Conservation (phyloP, 2,113 vertebrate species). For the Collichthys lucidus region DNA sequence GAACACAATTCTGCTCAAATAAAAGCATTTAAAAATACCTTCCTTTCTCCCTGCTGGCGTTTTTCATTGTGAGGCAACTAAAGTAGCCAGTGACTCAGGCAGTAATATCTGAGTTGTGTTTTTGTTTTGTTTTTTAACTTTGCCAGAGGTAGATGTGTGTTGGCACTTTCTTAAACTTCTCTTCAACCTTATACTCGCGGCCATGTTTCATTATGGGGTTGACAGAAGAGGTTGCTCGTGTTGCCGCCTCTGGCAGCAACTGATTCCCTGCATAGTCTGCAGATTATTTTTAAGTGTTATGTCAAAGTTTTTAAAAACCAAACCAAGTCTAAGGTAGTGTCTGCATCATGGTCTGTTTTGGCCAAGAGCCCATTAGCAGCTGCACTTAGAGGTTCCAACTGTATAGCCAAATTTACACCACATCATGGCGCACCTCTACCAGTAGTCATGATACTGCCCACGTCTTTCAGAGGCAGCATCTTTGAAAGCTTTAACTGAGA, state of each 20-base stretch:
- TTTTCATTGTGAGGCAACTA: neutral
- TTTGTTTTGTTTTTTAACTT: neutral
- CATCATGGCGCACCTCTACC: neutral
- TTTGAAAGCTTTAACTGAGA: conserved; percentile 9
- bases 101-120: neutral
- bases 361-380: neutral
- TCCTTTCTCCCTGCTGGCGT: neutral
- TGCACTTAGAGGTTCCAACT: neutral
- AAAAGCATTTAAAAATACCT: neutral
- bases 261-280: neutral
- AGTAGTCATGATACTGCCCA: neutral
- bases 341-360: neutral
- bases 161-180: neutral
- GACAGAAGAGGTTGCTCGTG: neutral
- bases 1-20: neutral
- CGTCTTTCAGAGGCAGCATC: neutral
- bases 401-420: neutral
- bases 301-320: neutral
- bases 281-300: neutral
- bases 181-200: neutral
- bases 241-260: neutral
- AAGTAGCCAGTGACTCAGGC: neutral
- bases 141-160: neutral
- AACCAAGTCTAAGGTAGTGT: neutral
- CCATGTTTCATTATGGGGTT: neutral